Percentiles rank a stretch among this genome's conserved stretches.
These are phyloP conservation scores for Progne subis DNA, from an alignment of 2,113 vertebrate genomes.

Conservation along the genomic window DNA sequence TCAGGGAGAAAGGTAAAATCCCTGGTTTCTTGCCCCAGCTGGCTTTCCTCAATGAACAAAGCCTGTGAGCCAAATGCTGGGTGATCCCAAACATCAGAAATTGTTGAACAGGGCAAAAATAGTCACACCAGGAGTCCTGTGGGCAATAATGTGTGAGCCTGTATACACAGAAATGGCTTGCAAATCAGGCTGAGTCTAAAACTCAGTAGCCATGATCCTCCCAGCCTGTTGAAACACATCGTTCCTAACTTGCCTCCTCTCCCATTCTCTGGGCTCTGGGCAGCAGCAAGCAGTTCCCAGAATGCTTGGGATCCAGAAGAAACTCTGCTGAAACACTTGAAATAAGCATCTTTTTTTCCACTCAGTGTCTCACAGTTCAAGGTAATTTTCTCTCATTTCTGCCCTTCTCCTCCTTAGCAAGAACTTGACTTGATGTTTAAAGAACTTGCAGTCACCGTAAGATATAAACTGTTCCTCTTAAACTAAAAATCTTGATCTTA, in stretches of 20 bases:
- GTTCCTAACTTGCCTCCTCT: not conserved
- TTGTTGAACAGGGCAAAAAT: not conserved
- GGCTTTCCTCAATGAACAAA: not conserved
- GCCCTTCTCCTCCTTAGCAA: not conserved
- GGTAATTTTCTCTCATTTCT: not conserved
- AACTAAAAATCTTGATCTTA: not conserved
- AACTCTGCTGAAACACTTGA: not conserved
- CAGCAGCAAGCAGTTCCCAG: not conserved
- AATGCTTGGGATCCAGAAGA: not conserved
- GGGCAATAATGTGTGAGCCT: not conserved
- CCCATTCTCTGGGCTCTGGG: not conserved
- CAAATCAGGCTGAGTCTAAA: not conserved
- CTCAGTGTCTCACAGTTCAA: constrained; percentile 15
- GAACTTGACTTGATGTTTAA: constrained; percentile 59
- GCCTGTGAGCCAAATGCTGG: not conserved
- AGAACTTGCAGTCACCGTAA: constrained; percentile 20
- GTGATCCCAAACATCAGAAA: not conserved
- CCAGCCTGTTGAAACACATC: not conserved
- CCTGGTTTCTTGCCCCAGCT: not conserved
- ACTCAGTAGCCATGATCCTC: not conserved
- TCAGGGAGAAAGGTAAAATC: constrained; percentile 49
- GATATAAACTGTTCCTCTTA: constrained; percentile 22
- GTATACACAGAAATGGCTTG: not conserved
- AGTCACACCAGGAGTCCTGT: not conserved
- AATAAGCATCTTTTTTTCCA: not conserved